Evolutionary conservation across 2,888 invertebrate species (phyloP).

Genomic region (Euplagia quadripunctaria): DNA sequence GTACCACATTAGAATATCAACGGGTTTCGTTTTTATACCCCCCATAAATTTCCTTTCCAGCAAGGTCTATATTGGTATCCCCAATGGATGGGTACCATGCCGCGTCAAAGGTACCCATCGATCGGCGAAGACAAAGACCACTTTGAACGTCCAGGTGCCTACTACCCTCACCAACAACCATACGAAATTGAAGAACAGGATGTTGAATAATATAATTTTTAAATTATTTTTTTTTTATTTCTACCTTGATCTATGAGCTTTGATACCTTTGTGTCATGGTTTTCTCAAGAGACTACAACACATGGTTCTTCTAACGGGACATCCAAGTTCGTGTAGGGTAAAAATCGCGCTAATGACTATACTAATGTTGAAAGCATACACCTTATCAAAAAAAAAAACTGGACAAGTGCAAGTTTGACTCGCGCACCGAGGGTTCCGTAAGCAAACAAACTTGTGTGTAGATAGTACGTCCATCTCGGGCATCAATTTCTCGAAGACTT

Average conservation of each 20-base stretch:
- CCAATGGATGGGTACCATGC: constrained; percentile 81
- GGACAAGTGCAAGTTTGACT: too few species aligned
- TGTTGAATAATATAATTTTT: constrained; percentile 49
- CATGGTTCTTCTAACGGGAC: background rate
- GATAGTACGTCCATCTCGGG: too few species aligned
- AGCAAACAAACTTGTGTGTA: too few species aligned
- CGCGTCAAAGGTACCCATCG: constrained; percentile 73
- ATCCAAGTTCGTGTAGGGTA: too few species aligned
- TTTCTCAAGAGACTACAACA: background rate
- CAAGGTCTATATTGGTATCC: constrained; percentile 84
- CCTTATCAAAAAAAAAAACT: too few species aligned
- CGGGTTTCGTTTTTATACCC: background rate
- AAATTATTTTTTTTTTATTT: constrained; percentile 23
- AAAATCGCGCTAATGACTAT: too few species aligned
- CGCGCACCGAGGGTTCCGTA: too few species aligned
- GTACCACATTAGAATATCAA: background rate
- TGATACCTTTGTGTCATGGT: background rate
- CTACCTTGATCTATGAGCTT: background rate
- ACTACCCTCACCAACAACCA: constrained; percentile 74
- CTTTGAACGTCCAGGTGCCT: constrained; percentile 61
- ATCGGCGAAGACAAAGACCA: constrained; percentile 57
- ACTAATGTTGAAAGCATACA: too few species aligned
- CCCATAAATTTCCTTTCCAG: constrained; percentile 1
- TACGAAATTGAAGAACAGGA: constrained; percentile 66
- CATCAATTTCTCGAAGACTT: too few species aligned